Evolutionary conservation across 1,140 invertebrate genomes (phyloP).

Genomic region (Neotoxoptera formosana): DNA sequence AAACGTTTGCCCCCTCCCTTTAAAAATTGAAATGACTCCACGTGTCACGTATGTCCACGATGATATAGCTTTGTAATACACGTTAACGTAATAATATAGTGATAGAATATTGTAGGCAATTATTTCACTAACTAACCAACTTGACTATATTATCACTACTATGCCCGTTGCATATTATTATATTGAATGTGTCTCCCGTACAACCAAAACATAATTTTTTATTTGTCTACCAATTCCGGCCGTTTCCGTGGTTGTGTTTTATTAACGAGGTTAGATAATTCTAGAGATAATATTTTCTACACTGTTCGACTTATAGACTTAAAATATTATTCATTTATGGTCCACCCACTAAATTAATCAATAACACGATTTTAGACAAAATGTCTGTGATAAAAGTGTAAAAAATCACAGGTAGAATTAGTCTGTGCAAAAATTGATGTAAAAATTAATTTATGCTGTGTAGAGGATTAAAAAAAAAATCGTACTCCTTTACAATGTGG

Average conservation of each 20-base stretch:
- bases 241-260: not conserved
- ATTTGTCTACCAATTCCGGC: not conserved
- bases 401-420: not conserved
- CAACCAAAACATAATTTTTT: not conserved
- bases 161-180: not conserved
- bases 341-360: not conserved
- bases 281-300: not conserved
- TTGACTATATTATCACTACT: not conserved
- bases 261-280: not conserved
- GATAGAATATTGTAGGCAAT: not conserved
- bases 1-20: too few relatives aligned
- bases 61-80: not conserved
- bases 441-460: not conserved
- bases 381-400: not conserved
- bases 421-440: not conserved
- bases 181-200: not conserved
- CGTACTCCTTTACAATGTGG: not conserved
- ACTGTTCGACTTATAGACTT: not conserved
- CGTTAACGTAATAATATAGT: not conserved
- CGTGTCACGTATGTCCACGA: not conserved
- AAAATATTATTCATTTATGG: not conserved
- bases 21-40: too few relatives aligned
- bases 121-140: not conserved
- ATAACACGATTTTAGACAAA: not conserved
- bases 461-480: not conserved